Base-by-base conservation (phyloP, 2,797 vertebrate genomes). In the Champsocephalus esox region DNA sequence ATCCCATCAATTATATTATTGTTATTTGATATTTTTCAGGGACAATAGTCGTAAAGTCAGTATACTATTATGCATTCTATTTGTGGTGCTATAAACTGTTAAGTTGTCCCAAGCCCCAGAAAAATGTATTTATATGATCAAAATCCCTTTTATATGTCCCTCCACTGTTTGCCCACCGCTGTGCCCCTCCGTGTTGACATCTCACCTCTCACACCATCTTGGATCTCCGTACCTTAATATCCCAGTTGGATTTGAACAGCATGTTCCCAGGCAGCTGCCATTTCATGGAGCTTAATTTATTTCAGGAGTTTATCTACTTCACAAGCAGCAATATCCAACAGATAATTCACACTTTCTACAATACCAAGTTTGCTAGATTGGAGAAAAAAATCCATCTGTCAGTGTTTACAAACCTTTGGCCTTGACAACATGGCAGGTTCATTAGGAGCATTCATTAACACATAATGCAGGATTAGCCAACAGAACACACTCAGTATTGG, bases 191-290 rank as follows among this genome's bases (percentile, higher is more conserved):
- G 16, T 80, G 86, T 92, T 49, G 11, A 79, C 88, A 86, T 77
- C 57, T 84, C 63, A 51, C 63, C 8, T 63, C 75, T 74, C 62
- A 71, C 70, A 80, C 79, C 73, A 84, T 86, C 74, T 87, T 87
- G 83, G 76, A 86, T 80, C 38, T 57, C 69, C 24, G 17, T 76
- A 56, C 74, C 52, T 44, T 70, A 44, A 79, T 73, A 83, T 83
- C 73, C 72, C 75, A 58, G 46, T 69, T 71, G 75, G 80, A 86
- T 84, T 66, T 64, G 85, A 73, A 92, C 90, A 84, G 71, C 48
- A 13, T 92, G 92, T 92, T 76, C 87, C 59, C 61, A 24, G 78
- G 81, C 87, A 84, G 87, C 80, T 83, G 77, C 54, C 51, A 73
- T 77, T 83, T 85, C 77, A 77, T 74, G 72, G 34, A 66, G 77